These are phyloP conservation scores for Atta texana DNA, from an alignment of 1,140 invertebrate genomes.

Conservation along the genomic window DNA sequence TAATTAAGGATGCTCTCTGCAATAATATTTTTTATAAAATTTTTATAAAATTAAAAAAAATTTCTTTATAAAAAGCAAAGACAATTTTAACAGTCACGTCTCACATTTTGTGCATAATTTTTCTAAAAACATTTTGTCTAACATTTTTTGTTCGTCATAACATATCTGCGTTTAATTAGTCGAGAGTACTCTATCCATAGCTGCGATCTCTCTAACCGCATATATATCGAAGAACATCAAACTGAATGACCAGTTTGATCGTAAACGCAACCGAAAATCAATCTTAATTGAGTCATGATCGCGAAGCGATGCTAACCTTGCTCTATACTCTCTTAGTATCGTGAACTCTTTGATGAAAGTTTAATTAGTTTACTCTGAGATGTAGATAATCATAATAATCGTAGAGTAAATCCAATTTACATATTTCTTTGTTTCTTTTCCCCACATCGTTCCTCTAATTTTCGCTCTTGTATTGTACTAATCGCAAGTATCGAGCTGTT, in stretches of 20 bases:
- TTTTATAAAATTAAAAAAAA: background rate
- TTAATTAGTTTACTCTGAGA: slow-evolving; percentile 51
- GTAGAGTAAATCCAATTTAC: slow-evolving; percentile 54
- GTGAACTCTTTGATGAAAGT: slow-evolving; percentile 60
- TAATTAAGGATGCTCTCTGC: background rate
- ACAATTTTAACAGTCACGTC: background rate
- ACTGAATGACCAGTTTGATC: slow-evolving; percentile 48
- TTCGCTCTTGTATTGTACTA: slow-evolving; percentile 56
- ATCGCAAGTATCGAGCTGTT: slow-evolving; percentile 52
- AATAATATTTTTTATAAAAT: background rate
- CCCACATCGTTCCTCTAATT: background rate
- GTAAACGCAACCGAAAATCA: slow-evolving; percentile 50
- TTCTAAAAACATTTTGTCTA: background rate
- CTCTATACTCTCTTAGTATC: slow-evolving; percentile 28
- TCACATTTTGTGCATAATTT: background rate
- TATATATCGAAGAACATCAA: background rate
- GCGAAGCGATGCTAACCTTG: slow-evolving; percentile 33
- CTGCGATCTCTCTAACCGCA: background rate
- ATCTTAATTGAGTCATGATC: slow-evolving; percentile 56
- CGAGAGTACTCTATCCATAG: slow-evolving; percentile 26
- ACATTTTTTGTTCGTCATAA: background rate
- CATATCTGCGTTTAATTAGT: slow-evolving; percentile 26
- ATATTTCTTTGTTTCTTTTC: slow-evolving; percentile 34
- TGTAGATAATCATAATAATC: slow-evolving; percentile 48
- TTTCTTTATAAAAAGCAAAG: background rate